Conservation (phyloP, 2,113 vertebrate genomes). For the Amphilophus citrinellus region DNA sequence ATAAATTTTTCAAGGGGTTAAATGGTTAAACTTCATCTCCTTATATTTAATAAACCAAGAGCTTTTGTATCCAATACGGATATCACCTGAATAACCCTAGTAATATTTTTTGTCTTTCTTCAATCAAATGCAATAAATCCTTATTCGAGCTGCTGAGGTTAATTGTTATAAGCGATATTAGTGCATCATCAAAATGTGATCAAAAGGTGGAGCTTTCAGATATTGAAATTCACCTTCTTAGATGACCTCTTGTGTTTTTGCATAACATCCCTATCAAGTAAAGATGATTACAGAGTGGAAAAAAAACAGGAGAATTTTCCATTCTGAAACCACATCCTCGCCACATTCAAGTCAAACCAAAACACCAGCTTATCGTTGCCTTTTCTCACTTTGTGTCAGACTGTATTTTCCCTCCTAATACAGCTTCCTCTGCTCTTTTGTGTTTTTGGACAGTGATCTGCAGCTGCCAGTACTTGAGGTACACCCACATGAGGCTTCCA, state of each 20-base stretch:
- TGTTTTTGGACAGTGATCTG: conserved; percentile 87
- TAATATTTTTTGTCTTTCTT: neutral
- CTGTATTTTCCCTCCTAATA: conserved; percentile 72
- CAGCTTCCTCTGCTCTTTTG: conserved; percentile 83
- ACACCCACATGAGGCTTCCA: conserved; percentile 96
- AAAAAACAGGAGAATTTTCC: conserved; percentile 25
- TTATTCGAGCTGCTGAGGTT: conserved; percentile 4
- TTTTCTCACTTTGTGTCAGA: conserved; percentile 52
- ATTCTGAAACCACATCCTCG: neutral
- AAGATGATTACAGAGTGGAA: neutral
- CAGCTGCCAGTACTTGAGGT: conserved; percentile 93
- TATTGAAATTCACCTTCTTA: neutral
- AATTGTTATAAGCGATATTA: neutral
- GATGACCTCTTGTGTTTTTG: neutral
- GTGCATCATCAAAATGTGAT: conserved; percentile 3
- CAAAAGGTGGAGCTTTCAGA: neutral
- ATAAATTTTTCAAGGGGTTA: neutral
- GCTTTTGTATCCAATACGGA: conserved; percentile 39
- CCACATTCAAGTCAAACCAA: conserved; percentile 27
- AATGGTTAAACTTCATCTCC: neutral
- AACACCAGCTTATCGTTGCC: neutral
- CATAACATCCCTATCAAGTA: conserved; percentile 17
- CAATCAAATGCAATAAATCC: conserved; percentile 19
- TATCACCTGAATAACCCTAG: neutral
- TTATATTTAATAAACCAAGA: neutral